These are phyloP conservation scores for Romanogobio albipinnatus DNA, from an alignment of 2,113 vertebrate genomes.

Conservation along the genomic window DNA sequence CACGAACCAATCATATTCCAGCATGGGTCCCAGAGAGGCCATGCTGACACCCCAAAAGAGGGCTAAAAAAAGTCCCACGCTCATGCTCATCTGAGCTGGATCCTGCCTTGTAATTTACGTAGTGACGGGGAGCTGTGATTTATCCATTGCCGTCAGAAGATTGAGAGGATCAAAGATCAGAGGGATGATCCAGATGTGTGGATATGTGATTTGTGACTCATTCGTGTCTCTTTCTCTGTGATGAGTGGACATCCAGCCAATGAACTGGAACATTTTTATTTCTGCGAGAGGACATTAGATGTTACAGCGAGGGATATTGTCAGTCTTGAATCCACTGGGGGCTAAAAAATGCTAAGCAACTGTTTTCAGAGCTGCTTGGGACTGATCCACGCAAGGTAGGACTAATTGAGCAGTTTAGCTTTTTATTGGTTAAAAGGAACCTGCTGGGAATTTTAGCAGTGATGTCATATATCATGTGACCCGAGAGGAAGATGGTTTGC, in stretches of 20 bases:
- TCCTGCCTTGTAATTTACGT: constrained; percentile 38
- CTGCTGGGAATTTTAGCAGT: background rate
- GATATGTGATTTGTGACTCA: constrained; percentile 38
- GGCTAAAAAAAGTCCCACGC: constrained; percentile 34
- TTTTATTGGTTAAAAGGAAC: background rate
- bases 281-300: background rate
- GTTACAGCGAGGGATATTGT: background rate
- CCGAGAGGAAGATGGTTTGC: background rate
- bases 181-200: constrained; percentile 43
- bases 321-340: background rate
- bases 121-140: constrained; percentile 19
- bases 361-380: constrained; percentile 39
- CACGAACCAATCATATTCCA: constrained; percentile 31
- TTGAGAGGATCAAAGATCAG: constrained; percentile 55
- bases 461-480: background rate
- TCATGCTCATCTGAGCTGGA: constrained; percentile 36
- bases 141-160: constrained; percentile 25
- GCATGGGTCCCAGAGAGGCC: constrained; percentile 7
- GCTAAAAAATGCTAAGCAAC: constrained; percentile 21
- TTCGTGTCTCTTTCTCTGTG: constrained; percentile 29
- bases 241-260: background rate
- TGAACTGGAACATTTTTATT: constrained; percentile 2
- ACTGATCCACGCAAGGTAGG: constrained; percentile 17
- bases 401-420: background rate
- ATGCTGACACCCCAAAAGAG: constrained; percentile 17